phyloP scores from a whole-genome alignment of 2,888 invertebrate species.

The Cephus nigrinus region DNA sequence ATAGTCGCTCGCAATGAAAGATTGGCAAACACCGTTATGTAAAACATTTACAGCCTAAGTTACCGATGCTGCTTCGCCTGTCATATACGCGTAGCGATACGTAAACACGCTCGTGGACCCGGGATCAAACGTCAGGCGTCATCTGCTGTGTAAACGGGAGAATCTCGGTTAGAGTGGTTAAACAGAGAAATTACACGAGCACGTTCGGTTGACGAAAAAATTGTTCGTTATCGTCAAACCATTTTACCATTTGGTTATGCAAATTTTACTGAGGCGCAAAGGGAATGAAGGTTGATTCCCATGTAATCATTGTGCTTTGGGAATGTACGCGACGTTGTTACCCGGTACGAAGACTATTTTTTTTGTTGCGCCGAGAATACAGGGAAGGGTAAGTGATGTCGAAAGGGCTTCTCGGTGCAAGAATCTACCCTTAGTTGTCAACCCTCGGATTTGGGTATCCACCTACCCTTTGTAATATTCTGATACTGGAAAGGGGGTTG shows the following conservation, averaged over 20 bases:
- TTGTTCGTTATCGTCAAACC: background rate
- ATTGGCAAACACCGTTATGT: slow-evolving; percentile 28
- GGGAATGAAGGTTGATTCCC: background rate
- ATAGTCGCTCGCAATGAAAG: slow-evolving; percentile 29
- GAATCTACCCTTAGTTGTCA: background rate
- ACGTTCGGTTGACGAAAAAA: background rate
- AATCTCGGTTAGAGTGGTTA: background rate
- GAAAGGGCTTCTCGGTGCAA: background rate
- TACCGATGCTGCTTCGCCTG: background rate
- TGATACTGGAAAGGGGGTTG: slow-evolving; percentile 13
- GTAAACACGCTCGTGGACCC: background rate
- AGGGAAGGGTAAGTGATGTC: background rate
- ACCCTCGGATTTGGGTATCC: background rate
- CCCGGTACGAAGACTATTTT: too few relatives aligned
- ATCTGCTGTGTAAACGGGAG: background rate
- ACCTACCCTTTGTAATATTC: background rate
- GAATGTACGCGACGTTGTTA: background rate
- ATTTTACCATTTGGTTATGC: background rate
- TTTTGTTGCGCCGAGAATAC: background rate
- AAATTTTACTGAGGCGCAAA: background rate
- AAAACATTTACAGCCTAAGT: background rate
- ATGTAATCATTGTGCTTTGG: background rate
- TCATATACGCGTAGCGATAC: background rate
- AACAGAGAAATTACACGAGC: background rate
- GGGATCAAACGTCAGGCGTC: background rate